Evolutionary conservation across 2,888 invertebrate species (phyloP).

Genomic region (Hymenopus coronatus): DNA sequence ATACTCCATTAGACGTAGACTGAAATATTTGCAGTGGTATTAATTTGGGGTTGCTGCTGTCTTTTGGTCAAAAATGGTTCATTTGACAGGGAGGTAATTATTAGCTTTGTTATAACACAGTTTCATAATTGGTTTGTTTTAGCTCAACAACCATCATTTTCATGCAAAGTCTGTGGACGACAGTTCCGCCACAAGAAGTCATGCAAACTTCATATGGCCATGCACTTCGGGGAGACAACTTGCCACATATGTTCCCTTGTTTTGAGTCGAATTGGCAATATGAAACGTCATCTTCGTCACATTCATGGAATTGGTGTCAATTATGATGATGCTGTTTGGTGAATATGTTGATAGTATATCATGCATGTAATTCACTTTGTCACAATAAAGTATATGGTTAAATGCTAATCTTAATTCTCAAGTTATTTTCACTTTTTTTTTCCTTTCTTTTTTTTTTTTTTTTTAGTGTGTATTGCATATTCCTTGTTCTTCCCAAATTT

Average conservation of each 20-base stretch:
- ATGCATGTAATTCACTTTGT: not conserved
- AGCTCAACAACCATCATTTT: not conserved
- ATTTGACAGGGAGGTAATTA: not conserved
- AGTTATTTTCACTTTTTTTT: not conserved
- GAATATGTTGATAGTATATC: not conserved
- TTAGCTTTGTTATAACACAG: not conserved
- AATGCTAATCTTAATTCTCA: not conserved
- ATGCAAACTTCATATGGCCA: slow-evolving; percentile 52
- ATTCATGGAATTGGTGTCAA: slow-evolving; percentile 27
- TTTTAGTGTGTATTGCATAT: not conserved
- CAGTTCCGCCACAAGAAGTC: slow-evolving; percentile 47
- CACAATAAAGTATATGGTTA: not conserved
- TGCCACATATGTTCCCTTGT: slow-evolving; percentile 52
- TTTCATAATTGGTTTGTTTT: not conserved
- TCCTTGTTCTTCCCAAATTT: too few species aligned
- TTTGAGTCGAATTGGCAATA: slow-evolving; percentile 44
- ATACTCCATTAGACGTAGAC: too few species aligned
- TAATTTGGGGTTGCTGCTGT: too few species aligned
- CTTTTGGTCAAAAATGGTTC: not conserved
- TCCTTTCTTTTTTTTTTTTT: too few species aligned
- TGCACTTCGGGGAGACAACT: slow-evolving; percentile 52
- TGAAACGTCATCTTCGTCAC: slow-evolving; percentile 28
- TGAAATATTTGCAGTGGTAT: too few species aligned
- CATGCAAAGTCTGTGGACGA: slow-evolving; percentile 26
- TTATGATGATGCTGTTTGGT: not conserved